A percentile compares a stretch with the other conserved stretches of the same genome.
phyloP scores from a whole-genome alignment of 2,797 vertebrate genomes.

The Anas capensis region DNA sequence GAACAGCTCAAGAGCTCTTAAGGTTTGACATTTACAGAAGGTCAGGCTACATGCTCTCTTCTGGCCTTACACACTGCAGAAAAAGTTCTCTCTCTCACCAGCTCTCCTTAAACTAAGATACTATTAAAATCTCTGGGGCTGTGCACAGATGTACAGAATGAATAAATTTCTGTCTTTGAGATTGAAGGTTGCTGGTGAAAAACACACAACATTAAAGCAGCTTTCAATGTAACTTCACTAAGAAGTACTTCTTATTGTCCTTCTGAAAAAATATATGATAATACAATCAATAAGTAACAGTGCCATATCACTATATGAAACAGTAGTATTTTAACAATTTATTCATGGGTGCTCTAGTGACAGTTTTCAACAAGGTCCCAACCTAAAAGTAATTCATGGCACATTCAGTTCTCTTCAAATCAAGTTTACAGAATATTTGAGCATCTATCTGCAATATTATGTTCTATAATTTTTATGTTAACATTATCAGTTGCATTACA shows the following conservation, averaged over 20 bases:
- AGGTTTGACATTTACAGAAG: conserved; percentile 59
- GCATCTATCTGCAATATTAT: background rate
- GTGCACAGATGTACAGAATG: background rate
- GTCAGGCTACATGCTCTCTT: conserved; percentile 1
- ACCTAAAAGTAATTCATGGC: background rate
- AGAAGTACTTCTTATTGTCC: background rate
- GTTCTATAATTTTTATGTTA: background rate
- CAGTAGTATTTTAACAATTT: background rate
- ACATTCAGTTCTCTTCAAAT: background rate
- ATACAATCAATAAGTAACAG: background rate
- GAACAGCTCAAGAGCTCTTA: background rate
- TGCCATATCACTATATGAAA: background rate
- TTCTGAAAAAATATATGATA: background rate
- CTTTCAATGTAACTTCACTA: background rate
- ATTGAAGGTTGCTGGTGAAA: background rate
- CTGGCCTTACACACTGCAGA: conserved; percentile 34
- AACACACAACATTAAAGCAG: background rate
- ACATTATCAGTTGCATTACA: background rate
- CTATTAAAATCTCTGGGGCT: conserved; percentile 7
- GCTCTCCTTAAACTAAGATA: conserved; percentile 33
- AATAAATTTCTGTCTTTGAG: conserved; percentile 42
- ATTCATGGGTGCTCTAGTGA: background rate
- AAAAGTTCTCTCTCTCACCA: conserved; percentile 19
- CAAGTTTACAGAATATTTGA: background rate
- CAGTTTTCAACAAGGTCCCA: background rate